Base-by-base conservation (phyloP, 2,888 invertebrate species). In the Pristionchus maxplancki region DNA sequence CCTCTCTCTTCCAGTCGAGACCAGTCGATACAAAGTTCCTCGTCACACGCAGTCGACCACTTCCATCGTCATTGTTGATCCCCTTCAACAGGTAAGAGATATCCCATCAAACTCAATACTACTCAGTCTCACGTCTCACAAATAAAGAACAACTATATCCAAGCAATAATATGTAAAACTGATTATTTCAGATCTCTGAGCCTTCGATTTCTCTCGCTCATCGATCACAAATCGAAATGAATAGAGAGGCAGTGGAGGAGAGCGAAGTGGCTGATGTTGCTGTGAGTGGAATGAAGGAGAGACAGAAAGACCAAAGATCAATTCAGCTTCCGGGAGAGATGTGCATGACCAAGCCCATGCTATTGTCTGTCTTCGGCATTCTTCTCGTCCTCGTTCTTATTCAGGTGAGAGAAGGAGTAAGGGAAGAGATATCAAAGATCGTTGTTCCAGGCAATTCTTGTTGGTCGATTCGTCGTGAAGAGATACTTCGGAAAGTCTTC, bases 1-100 rank as follows among this genome's bases (percentile, higher is more conserved):
- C 44, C 37, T 71, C 40, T 34, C 67, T n/a, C 58, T 92, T 93
- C 58, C 92, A 94, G 94, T 93, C 90, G 94, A 94, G 89, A 94
- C 94, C 64, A 90, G 90, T 71, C 92, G 93, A 58, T 94, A 94
- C 91, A 90, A 91, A 89, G 91, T 94, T 40, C 94, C 94, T 71
- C 91, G 93, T 71, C 90, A 90, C 88, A 91, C 94, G 9, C 92
- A 93, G 62, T 92, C 94, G 64, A 94, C 94, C 86, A 94, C 94
- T 50, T 92, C 92, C 34, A 89, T 94, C 74, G 92, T 94, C 78
- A 91, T 94, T 88, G 90, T 94, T 82, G 94, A 94, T 89, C 94
- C 94, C 64, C 91, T 94, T 53, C 94, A 94, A 89, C 92, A 93
- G 90, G 90, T 91, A 89, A 89, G 90, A 74, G 8, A 31, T 28